Evolutionary conservation across 2,888 invertebrate genomes (phyloP).

Genomic region (Microplitis deprimator): DNA sequence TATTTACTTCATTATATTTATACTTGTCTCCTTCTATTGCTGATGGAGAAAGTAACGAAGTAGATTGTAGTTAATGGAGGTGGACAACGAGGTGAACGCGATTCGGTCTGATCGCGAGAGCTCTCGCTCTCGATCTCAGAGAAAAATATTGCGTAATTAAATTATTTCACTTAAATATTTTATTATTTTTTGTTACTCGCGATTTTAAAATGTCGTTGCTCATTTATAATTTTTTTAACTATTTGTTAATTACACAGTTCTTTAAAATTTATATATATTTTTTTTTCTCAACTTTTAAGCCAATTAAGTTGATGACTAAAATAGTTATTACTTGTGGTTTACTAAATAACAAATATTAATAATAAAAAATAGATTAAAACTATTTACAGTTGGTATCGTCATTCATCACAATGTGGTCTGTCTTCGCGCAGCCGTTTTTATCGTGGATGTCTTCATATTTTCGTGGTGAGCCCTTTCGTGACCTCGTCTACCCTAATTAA

Average conservation of each 20-base stretch:
- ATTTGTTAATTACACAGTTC: background rate
- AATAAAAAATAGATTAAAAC: constrained; percentile 31
- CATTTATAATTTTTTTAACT: background rate
- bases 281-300: background rate
- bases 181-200: constrained; percentile 2
- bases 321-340: background rate
- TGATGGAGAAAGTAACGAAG: constrained; percentile 50
- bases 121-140: constrained; percentile 38
- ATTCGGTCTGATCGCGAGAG: constrained; percentile 52
- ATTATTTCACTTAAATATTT: constrained; percentile 24
- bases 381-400: constrained; percentile 64
- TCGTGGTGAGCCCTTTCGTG: constrained; percentile 48
- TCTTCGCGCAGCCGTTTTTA: constrained; percentile 60
- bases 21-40: constrained; percentile 35
- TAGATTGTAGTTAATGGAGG: constrained; percentile 45
- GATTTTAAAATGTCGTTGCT: background rate
- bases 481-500: constrained; percentile 48
- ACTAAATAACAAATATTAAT: background rate
- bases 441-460: constrained; percentile 62
- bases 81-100: constrained; percentile 53
- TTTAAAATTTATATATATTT: background rate
- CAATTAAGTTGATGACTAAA: background rate
- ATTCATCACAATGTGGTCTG: constrained; percentile 60
- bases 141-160: constrained; percentile 36
- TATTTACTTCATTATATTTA: background rate